Evolutionary conservation across 2,888 invertebrate genomes (phyloP).

Genomic region (Andrena hattorfiana): DNA sequence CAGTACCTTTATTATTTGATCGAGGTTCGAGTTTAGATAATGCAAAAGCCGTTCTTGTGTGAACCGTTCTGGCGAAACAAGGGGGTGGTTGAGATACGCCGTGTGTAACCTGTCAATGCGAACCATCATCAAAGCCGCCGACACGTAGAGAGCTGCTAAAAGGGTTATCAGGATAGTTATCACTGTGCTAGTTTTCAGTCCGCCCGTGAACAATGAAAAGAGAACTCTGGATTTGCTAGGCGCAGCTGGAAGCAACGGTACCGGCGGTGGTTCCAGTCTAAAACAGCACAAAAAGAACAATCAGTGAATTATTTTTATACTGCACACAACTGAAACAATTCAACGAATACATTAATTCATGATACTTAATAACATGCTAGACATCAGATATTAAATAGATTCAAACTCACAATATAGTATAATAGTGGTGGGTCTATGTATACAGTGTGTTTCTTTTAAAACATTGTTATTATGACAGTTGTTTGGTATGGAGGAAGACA

Average conservation of each 20-base stretch:
- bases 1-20: constrained; percentile 92
- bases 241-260: constrained; percentile 42
- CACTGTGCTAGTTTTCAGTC: constrained; percentile 77
- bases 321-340: not conserved
- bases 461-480: too few relatives aligned
- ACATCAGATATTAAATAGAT: too few relatives aligned
- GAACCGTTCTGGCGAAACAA: constrained; percentile 81
- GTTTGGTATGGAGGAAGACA: too few relatives aligned
- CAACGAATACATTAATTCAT: too few relatives aligned
- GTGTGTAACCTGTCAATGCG: constrained; percentile 82
- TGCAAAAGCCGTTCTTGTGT: constrained; percentile 81
- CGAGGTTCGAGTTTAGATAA: constrained; percentile 90
- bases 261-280: constrained; percentile 71
- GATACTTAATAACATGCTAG: too few relatives aligned
- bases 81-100: constrained; percentile 81
- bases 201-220: constrained; percentile 51
- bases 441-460: too few relatives aligned
- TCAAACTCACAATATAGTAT: too few relatives aligned
- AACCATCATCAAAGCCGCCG: constrained; percentile 83
- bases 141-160: constrained; percentile 81
- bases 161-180: constrained; percentile 80
- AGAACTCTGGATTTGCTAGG: constrained; percentile 41
- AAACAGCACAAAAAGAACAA: constrained; percentile 21
- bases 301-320: not conserved
- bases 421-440: too few relatives aligned